Base-by-base conservation (phyloP, 2,797 vertebrate species). In the Loriculus beryllinus region DNA sequence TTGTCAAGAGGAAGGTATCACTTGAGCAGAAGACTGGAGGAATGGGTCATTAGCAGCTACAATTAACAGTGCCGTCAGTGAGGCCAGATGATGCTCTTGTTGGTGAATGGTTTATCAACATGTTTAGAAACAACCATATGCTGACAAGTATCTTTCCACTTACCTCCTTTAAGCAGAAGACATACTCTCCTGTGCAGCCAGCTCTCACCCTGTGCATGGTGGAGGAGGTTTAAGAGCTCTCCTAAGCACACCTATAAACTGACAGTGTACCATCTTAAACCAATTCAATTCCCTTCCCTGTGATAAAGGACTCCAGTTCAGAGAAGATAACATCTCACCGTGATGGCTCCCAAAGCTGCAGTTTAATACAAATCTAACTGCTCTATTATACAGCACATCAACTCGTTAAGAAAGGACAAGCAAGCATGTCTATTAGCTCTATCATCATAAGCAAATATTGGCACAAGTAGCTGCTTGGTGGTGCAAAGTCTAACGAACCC, bases 341-440 rank as follows among this genome's bases (percentile, higher is more conserved):
- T 72, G 94, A 94, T 95, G 94, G 96, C 84, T 96, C 92, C 96
- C 93, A 12, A 54, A 95, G 94, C 91, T 97, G 93, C 86, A 93
- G 82, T 97, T 96, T 90, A 93, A 68, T 90, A 93, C 82, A 82
- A 85, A 89, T 88, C 96, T 94, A 94, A 93, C 81, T 43, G 52
- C 94, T 97, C 82, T n/a, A 43, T 95, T 96, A 96, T 81, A 86
- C 52, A 85, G 91, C 81, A 82, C 80, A 84, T 91, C 77, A 91
- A 81, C 94, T 98, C 65, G 95, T 97, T 97, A 97, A 88, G 97
- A 47, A 95, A 94, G 81, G 96, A 92, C 91, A 95, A 88, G 89
- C 3, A 39, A 95, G 85, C 51, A 22, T 6, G 29, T 82, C 92
- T 91, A 92, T 96, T 94, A 96, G 86, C 92, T 96, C 64, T 15